Conservation (phyloP, 2,113 vertebrate species). For the Gallinago undulata region DNA sequence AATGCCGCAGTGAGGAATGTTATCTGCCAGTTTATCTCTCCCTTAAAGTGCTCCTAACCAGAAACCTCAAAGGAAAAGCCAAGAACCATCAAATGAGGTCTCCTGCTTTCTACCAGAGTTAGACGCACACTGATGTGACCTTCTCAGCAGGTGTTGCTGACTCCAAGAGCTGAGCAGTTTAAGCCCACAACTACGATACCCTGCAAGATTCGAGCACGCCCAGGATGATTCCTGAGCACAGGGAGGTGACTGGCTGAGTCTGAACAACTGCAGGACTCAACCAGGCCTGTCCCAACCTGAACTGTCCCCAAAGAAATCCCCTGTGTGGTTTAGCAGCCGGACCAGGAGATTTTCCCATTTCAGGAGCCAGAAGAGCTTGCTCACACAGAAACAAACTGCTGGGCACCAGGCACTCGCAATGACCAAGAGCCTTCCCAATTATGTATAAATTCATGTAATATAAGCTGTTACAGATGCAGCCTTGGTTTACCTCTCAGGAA, state of each 20-base stretch:
- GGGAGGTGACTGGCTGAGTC: fast-evolving
- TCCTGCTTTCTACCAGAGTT: neutral
- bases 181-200: neutral
- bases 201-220: neutral
- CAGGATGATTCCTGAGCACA: neutral
- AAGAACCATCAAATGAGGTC: neutral
- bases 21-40: neutral
- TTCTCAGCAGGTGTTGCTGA: neutral
- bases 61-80: neutral
- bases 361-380: neutral
- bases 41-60: neutral
- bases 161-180: neutral
- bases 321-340: neutral
- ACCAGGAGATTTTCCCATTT: neutral
- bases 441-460: neutral
- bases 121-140: neutral
- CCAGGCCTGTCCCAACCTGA: fast-evolving
- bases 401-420: neutral
- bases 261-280: fast-evolving
- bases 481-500: neutral
- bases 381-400: neutral
- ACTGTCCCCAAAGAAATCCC: neutral
- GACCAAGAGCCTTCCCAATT: neutral
- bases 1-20: neutral
- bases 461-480: fast-evolving